These are phyloP conservation scores for Cotesia vestalis DNA, from an alignment of 1,140 invertebrate genomes.

Conservation along the genomic window DNA sequence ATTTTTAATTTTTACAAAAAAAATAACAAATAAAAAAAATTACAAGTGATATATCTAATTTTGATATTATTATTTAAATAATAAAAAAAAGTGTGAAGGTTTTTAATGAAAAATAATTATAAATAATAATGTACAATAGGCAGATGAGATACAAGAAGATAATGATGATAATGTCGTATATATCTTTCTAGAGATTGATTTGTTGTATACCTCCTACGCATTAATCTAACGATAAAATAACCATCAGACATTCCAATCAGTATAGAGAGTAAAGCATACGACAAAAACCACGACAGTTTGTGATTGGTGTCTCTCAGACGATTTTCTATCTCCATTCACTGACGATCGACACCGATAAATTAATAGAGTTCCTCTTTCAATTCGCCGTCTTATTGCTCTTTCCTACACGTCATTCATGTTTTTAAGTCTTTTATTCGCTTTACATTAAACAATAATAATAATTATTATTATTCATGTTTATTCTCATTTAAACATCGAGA, in stretches of 20 bases:
- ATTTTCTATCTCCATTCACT: conserved; percentile 9
- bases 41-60: no score
- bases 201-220: conserved; percentile 19
- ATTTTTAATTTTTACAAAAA: no score
- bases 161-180: background rate
- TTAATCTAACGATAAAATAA: no score
- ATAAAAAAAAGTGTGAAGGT: no score
- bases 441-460: conserved; percentile 1
- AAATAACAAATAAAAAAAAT: no score
- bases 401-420: conserved; percentile 23
- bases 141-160: background rate
- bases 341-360: conserved; percentile 28
- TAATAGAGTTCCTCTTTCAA: conserved; percentile 9
- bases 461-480: no score
- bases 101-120: no score
- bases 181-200: conserved; percentile 12
- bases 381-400: background rate
- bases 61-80: no score
- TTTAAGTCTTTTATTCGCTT: background rate
- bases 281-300: background rate
- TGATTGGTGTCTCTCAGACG: conserved; percentile 10
- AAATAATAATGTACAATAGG: no score
- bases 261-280: background rate
- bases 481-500: no score
- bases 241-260: no score